These are phyloP conservation scores for Poliocrania exsul DNA, from an alignment of 2,797 vertebrate species.

Conservation along the genomic window DNA sequence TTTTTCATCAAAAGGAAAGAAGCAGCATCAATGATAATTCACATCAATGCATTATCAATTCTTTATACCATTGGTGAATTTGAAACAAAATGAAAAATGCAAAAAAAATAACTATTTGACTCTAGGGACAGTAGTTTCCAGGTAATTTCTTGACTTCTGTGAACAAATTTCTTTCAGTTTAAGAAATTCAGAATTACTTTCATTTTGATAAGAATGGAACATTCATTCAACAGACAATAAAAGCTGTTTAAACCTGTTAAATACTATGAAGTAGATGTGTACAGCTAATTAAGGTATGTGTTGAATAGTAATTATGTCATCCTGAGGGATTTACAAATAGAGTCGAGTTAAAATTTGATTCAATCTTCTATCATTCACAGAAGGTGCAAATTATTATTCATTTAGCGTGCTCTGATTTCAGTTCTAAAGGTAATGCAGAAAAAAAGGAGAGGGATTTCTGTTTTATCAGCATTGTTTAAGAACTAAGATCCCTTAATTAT, in stretches of 20 bases:
- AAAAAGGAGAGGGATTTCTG: slow-evolving; percentile 69
- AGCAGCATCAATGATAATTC: not conserved
- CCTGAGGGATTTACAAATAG: slow-evolving; percentile 87
- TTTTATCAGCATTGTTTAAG: slow-evolving; percentile 76
- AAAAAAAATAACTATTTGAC: not conserved
- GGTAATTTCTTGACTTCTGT: slow-evolving; percentile 24
- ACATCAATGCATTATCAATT: not conserved
- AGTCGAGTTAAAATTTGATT: slow-evolving; percentile 88
- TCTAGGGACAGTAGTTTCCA: not conserved
- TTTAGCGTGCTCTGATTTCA: slow-evolving; percentile 72
- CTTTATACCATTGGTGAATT: not conserved
- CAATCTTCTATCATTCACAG: slow-evolving; percentile 80
- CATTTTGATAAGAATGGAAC: slow-evolving; percentile 29
- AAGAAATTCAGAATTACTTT: slow-evolving; percentile 37
- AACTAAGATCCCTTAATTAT: slow-evolving; percentile 73
- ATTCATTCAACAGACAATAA: slow-evolving; percentile 57
- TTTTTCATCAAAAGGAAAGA: not conserved
- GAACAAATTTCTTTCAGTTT: slow-evolving; percentile 19
- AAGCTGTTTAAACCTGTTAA: slow-evolving; percentile 68
- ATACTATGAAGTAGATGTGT: slow-evolving; percentile 75
- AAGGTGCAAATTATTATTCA: slow-evolving; percentile 77
- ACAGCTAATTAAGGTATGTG: slow-evolving; percentile 89
- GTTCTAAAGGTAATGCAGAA: slow-evolving; percentile 75
- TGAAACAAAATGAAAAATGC: not conserved
- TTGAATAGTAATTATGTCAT: slow-evolving; percentile 93